These are phyloP conservation scores for Drosophila acutilabella DNA, from an alignment of 2,888 invertebrate species.

Conservation along the genomic window DNA sequence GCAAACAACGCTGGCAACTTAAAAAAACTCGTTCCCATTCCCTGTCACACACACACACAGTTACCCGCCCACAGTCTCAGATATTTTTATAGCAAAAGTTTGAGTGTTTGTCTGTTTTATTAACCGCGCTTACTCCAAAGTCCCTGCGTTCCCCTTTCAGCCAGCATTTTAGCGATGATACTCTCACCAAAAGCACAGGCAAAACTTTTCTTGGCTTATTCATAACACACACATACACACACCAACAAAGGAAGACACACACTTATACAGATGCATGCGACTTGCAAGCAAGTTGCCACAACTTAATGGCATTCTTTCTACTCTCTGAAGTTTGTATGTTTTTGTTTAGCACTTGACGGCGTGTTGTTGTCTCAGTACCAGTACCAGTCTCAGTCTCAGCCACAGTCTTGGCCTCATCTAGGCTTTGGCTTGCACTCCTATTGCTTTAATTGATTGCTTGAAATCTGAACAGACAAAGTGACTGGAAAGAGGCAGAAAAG, in stretches of 20 bases:
- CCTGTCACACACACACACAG: neutral
- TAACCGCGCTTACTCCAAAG: constrained; percentile 71
- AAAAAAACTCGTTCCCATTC: constrained; percentile 54
- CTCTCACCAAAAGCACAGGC: constrained; percentile 18
- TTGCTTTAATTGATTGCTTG: constrained; percentile 69
- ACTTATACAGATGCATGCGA: constrained; percentile 31
- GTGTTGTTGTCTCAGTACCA: neutral
- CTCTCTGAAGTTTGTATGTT: constrained; percentile 22
- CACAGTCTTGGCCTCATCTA: constrained; percentile 17
- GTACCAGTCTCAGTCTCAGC: neutral
- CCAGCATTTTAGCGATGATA: constrained; percentile 41
- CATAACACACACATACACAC: constrained; percentile 47
- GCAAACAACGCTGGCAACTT: constrained; percentile 73
- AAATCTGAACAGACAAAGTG: neutral
- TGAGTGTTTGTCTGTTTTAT: constrained; percentile 83
- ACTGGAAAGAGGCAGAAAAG: neutral
- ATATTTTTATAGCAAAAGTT: constrained; percentile 83
- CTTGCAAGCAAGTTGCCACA: constrained; percentile 34
- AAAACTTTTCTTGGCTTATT: constrained; percentile 77
- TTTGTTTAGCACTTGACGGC: constrained; percentile 47
- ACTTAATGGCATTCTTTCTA: constrained; percentile 24
- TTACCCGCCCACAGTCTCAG: constrained; percentile 18
- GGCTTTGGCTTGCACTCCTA: constrained; percentile 27
- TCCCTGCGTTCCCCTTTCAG: constrained; percentile 8
- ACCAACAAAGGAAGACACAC: too few species aligned